Percentiles rank a stretch among this genome's conserved stretches.
Conservation (phyloP, 2,797 vertebrate genomes). For the Psittacula echo region DNA sequence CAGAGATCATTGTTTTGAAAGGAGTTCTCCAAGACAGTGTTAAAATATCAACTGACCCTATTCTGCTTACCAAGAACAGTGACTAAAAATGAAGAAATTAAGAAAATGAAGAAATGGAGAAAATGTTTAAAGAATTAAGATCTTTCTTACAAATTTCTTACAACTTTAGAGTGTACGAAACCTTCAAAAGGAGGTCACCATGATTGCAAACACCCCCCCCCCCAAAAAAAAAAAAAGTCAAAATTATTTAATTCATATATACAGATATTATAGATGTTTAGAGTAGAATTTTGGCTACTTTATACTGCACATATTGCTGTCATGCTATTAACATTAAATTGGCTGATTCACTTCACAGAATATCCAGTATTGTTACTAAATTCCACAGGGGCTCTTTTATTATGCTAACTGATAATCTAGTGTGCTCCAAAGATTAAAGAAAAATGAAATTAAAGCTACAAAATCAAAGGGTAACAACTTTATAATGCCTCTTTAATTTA, state of each 20-base stretch:
- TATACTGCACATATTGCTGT: background rate
- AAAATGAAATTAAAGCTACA: slow-evolving; percentile 82
- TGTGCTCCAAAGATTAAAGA: slow-evolving; percentile 77
- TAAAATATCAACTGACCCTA: background rate
- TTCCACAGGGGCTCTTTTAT: slow-evolving; percentile 76
- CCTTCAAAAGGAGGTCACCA: background rate
- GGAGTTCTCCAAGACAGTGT: background rate
- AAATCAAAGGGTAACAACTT: slow-evolving; percentile 84
- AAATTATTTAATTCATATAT: background rate
- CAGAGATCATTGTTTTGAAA: background rate
- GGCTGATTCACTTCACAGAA: slow-evolving; percentile 48
- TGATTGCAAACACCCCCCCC: rapidly evolving
- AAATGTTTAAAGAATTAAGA: background rate
- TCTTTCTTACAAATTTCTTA: background rate
- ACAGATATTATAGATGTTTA: background rate
- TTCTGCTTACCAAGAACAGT: background rate
- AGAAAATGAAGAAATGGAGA: background rate
- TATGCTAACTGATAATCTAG: slow-evolving; percentile 80
- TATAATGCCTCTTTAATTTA: slow-evolving; percentile 83
- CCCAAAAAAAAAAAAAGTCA: background rate
- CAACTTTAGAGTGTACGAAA: background rate
- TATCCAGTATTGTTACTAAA: slow-evolving; percentile 69
- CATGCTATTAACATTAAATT: slow-evolving; percentile 16
- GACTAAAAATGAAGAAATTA: background rate
- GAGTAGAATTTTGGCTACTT: slow-evolving; percentile 2